Base-by-base conservation (phyloP, 2,888 invertebrate species). In the Parnassius smintheus region DNA sequence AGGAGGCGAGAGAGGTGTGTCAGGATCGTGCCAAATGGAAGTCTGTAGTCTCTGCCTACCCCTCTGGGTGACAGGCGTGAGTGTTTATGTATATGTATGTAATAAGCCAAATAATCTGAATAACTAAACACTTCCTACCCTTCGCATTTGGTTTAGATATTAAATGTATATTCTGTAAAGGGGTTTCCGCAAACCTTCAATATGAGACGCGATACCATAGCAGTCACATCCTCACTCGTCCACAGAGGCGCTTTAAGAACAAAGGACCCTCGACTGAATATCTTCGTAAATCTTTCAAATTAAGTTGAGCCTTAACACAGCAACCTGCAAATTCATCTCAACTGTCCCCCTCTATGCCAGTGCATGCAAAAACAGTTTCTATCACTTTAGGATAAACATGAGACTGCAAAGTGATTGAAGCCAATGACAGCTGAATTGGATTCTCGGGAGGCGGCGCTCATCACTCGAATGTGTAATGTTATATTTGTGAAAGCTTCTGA, bases 231-330 rank as follows among this genome's bases (percentile, higher is more conserved):
- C 49, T 35, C 35, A 4, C 35, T 35, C 49, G 9, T 13, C 12
- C 9, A 13, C 49, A 49, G 9, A n/a, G 7, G 13, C 1, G 49
- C 49, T 13, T 44, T 11, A 13, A 49, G 49, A 49, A 49, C 49
- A 49, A 49, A 49, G 49, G 13, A 13, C 49, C 49, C 49, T 52
- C 35, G 25, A 12, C 52, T 25, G 52, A 10, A 55, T 44, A 45
- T 11, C 55, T 55, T 45, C 45, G 68, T 73, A 72, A 75, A 75
- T 74, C 71, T 70, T 65, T 68, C 64, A 72, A 75, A 78, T 75
- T 67, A 77, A 75, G 76, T 76, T 66, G 67, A 64, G 58, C 61
- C 65, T n/a, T n/a, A n/a, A 49, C 13, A 12, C 49, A 44, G 10
- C 44, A 44, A 44, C 44, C 44, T 44, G 49, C 49, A 49, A 13